A percentile compares a stretch with the other conserved stretches of the same genome.
phyloP scores from a whole-genome alignment of 1,140 invertebrate genomes.

The Drosophila tsacasi region DNA sequence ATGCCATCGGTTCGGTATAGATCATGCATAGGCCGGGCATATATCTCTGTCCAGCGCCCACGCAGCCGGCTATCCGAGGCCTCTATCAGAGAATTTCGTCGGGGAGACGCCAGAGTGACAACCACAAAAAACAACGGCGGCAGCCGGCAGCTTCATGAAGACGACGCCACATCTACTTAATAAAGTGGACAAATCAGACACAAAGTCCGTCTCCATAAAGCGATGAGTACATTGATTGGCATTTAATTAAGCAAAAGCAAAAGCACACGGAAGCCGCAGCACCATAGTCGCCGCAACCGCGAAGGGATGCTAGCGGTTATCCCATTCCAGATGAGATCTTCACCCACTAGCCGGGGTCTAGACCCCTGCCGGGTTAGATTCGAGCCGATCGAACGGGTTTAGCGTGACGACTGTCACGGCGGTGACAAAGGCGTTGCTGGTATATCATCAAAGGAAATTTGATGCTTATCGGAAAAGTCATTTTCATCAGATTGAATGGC shows the following conservation, averaged over 20 bases:
- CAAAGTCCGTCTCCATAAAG: conserved; percentile 52
- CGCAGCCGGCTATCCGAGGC: conserved; percentile 52
- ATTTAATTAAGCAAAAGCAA: conserved; percentile 82
- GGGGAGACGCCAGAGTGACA: conserved; percentile 50
- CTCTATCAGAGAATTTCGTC: conserved; percentile 48
- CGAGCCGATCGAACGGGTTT: conserved; percentile 64
- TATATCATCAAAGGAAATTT: conserved; percentile 74
- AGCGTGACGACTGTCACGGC: conserved; percentile 38
- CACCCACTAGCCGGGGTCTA: conserved; percentile 59
- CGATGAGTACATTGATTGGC: conserved; percentile 69
- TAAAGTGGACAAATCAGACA: conserved; percentile 78
- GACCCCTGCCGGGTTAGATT: conserved; percentile 40
- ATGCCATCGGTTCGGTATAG: conserved; percentile 54
- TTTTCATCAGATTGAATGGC: conserved; percentile 64
- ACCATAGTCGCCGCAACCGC: conserved; percentile 23
- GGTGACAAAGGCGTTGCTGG: conserved; percentile 74
- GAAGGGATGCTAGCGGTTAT: conserved; percentile 9
- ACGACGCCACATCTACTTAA: conserved; percentile 65
- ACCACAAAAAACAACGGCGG: conserved; percentile 12
- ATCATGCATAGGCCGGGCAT: conserved; percentile 42
- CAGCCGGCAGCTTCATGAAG: conserved; percentile 23
- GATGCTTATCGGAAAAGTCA: conserved; percentile 78
- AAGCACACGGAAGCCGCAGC: conserved; percentile 75
- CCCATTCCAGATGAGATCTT: conserved; percentile 21
- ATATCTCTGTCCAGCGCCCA: conserved; percentile 71